phyloP scores from a whole-genome alignment of 2,113 vertebrate genomes.

The Platycercus adscitus region DNA sequence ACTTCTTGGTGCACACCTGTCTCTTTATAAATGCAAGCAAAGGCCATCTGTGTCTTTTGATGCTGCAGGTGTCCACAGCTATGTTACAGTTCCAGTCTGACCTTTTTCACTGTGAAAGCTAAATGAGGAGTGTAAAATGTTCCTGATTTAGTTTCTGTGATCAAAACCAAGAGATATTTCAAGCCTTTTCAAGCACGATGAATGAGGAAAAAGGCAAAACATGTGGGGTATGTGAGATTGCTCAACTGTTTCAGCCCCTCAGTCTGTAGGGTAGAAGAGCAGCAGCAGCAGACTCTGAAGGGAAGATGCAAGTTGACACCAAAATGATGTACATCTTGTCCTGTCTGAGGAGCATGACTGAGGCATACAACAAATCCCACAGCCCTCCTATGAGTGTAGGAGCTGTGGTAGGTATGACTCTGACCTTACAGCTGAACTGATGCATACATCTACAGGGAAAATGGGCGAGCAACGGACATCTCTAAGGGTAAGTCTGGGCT shows the following conservation, averaged over 20 bases:
- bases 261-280: not conserved
- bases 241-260: not conserved
- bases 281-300: not conserved
- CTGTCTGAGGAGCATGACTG: not conserved
- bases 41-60: slow-evolving; percentile 2
- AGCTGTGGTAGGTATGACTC: not conserved
- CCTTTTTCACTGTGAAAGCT: not conserved
- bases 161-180: slow-evolving; percentile 10
- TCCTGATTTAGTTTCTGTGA: slow-evolving; percentile 7
- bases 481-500: not conserved
- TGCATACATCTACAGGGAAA: not conserved
- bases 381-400: not conserved
- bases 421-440: not conserved
- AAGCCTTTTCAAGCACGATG: not conserved
- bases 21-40: slow-evolving; percentile 1
- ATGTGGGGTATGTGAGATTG: not conserved
- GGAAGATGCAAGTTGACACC: not conserved
- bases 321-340: not conserved
- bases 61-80: not conserved
- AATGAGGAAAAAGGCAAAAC: slow-evolving; percentile 6
- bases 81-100: not conserved
- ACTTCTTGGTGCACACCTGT: slow-evolving; percentile 4
- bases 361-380: not conserved
- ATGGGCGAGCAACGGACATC: not conserved
- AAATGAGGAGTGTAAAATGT: slow-evolving; percentile 5